Conservation (phyloP, 37 sponge, comb jelly and placozoan species). For the Theonella swinhoei region DNA sequence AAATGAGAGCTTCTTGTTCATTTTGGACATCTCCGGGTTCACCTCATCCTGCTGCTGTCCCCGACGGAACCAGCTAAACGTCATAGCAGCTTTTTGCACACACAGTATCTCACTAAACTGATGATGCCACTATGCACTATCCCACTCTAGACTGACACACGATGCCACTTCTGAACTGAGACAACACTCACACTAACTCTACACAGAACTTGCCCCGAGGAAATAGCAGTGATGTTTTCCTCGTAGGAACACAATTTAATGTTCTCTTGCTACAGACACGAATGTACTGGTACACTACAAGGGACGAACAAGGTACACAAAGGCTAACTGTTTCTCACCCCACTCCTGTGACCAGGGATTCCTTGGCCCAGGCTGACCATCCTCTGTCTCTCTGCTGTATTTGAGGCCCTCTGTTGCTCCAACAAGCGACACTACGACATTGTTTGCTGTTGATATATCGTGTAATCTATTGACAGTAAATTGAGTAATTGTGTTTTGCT, state of each 20-base stretch:
- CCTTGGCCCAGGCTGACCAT: conserved; percentile 61
- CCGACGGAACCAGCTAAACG: background rate
- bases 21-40: background rate
- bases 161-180: too few species aligned
- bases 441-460: conserved; percentile 5
- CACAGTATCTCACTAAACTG: too few species aligned
- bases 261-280: too few species aligned
- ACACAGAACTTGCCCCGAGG: too few species aligned
- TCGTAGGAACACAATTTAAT: too few species aligned
- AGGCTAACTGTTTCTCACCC: conserved; percentile 28
- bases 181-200: too few species aligned
- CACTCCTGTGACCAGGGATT: conserved; percentile 42
- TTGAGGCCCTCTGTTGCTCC: background rate
- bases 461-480: too few species aligned
- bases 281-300: background rate
- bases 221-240: too few species aligned
- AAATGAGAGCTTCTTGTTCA: background rate
- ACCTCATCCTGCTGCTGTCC: background rate
- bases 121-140: too few species aligned
- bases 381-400: background rate
- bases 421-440: background rate
- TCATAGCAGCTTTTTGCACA: background rate
- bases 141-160: too few species aligned
- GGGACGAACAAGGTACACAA: background rate
- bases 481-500: too few species aligned